Percentiles rank a stretch among this genome's conserved stretches.
These are phyloP conservation scores for Meriones psammophilus DNA, from an alignment of 2,797 vertebrate genomes.

Conservation along the genomic window DNA sequence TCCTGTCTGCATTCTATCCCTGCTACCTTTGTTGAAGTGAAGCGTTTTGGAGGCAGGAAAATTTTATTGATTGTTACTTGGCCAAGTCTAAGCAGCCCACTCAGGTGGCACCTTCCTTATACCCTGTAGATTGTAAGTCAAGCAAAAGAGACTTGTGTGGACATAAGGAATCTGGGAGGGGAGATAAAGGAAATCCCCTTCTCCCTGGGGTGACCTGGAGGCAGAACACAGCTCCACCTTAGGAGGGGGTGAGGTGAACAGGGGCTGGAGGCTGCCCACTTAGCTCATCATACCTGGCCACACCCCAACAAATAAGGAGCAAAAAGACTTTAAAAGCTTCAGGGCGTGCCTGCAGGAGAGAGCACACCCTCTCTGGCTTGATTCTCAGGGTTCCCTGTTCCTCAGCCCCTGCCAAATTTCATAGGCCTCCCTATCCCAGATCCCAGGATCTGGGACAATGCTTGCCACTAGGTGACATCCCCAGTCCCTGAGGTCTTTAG, in stretches of 20 bases:
- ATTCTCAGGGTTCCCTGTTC: not conserved
- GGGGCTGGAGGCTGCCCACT: not conserved
- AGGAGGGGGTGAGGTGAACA: not conserved
- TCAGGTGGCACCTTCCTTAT: not conserved
- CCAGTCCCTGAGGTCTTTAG: not conserved
- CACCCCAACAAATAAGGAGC: not conserved
- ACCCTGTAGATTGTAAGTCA: not conserved
- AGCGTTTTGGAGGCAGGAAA: constrained; percentile 27
- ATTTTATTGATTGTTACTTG: constrained; percentile 5
- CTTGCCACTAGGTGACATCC: not conserved
- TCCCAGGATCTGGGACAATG: not conserved
- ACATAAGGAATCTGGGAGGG: constrained; percentile 6
- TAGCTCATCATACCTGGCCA: not conserved
- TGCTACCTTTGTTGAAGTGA: constrained; percentile 13
- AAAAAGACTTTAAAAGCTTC: constrained; percentile 23
- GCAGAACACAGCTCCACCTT: not conserved
- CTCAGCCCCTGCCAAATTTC: not conserved
- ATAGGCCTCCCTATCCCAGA: not conserved
- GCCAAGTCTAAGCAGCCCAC: not conserved
- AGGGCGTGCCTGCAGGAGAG: not conserved
- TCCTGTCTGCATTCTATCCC: not conserved
- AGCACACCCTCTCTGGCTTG: not conserved
- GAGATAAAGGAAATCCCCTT: not conserved
- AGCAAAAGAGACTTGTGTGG: constrained; percentile 3
- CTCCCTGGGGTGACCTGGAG: not conserved